Percentiles rank a stretch among this genome's conserved stretches.
phyloP scores from a whole-genome alignment of 2,113 vertebrate species.

The Leptosomus discolor region DNA sequence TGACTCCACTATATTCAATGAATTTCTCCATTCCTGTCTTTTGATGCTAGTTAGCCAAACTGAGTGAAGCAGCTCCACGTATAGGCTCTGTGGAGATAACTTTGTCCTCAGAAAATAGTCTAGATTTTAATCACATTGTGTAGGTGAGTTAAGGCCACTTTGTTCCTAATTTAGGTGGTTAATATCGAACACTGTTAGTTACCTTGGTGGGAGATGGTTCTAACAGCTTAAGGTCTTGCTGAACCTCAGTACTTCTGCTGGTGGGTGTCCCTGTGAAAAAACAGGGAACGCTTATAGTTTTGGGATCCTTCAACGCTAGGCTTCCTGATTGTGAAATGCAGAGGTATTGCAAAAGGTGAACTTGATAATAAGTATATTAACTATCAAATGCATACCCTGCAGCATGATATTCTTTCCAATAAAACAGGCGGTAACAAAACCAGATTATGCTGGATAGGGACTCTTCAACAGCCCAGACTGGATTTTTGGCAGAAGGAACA shows the following conservation, averaged over 20 bases:
- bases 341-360: background rate
- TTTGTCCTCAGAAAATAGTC: background rate
- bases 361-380: background rate
- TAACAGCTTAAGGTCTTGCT: background rate
- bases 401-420: background rate
- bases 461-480: background rate
- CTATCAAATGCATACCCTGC: background rate
- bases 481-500: constrained; percentile 14
- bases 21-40: background rate
- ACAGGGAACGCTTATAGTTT: background rate
- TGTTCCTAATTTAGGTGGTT: background rate
- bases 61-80: background rate
- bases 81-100: background rate
- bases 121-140: background rate
- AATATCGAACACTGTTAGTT: background rate
- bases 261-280: background rate
- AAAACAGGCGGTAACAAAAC: background rate
- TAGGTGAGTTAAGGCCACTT: background rate
- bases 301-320: background rate
- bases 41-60: background rate
- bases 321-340: background rate
- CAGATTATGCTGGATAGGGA: background rate
- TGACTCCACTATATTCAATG: background rate
- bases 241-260: background rate
- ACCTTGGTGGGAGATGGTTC: background rate